Evolutionary conservation across 2,888 invertebrate species (phyloP).

Genomic region (Sarcophaga rosellei): DNA sequence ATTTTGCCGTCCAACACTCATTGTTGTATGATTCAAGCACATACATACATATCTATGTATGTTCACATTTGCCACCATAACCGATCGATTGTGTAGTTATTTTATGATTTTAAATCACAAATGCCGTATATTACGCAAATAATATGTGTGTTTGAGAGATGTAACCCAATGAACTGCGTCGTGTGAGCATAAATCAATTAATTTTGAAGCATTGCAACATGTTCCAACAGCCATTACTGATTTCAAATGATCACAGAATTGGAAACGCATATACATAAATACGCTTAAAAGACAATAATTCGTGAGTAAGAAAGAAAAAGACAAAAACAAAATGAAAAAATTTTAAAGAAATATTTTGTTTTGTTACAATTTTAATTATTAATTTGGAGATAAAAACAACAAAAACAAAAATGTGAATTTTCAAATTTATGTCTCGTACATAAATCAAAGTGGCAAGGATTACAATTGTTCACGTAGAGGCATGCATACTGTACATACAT

Average conservation of each 20-base stretch:
- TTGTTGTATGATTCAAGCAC: not conserved
- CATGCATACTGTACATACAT: not conserved
- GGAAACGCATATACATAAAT: not conserved
- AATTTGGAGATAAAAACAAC: conserved; percentile 29
- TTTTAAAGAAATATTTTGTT: conserved; percentile 40
- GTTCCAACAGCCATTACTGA: not conserved
- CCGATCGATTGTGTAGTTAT: not conserved
- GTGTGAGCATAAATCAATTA: conserved; percentile 15
- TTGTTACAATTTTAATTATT: conserved; percentile 61
- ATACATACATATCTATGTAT: not conserved
- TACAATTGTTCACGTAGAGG: conserved; percentile 6
- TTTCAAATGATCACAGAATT: not conserved
- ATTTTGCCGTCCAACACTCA: not conserved
- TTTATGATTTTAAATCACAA: not conserved
- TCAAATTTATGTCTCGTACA: conserved; percentile 54
- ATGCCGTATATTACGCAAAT: not conserved
- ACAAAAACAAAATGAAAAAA: not conserved
- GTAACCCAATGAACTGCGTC: conserved; percentile 7
- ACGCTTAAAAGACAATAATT: conserved; percentile 3
- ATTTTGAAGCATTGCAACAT: not conserved
- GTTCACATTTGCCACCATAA: too few relatives aligned
- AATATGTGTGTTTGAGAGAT: not conserved
- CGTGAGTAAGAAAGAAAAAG: conserved; percentile 33
- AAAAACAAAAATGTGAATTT: conserved; percentile 33
- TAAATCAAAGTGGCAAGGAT: conserved; percentile 56